These are phyloP conservation scores for Spheniscus mendiculus DNA, from an alignment of 2,113 vertebrate species.

Conservation along the genomic window DNA sequence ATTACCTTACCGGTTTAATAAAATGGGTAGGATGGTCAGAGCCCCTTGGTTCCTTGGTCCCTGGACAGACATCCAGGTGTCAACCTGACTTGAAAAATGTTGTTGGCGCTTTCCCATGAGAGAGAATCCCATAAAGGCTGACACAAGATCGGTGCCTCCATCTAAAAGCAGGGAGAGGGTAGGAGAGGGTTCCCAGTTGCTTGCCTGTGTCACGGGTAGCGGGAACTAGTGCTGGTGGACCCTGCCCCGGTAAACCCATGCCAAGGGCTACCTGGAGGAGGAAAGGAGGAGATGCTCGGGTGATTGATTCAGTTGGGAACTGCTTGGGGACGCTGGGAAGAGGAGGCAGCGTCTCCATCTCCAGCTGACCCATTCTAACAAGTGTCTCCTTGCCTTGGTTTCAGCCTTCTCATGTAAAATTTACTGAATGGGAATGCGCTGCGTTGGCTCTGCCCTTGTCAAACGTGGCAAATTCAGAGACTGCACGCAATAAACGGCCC, in stretches of 20 bases:
- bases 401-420: background rate
- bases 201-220: background rate
- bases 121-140: background rate
- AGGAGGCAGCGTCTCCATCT: background rate
- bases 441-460: background rate
- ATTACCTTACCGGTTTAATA: conserved; percentile 5
- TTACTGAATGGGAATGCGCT: background rate
- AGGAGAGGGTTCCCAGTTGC: background rate
- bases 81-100: background rate
- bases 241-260: background rate
- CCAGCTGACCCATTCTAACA: background rate
- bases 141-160: no score
- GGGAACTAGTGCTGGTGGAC: background rate
- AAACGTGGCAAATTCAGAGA: no score
- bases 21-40: background rate
- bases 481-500: fast-evolving
- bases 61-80: background rate
- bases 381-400: background rate
- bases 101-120: background rate
- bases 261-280: background rate
- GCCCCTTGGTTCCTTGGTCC: background rate
- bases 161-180: background rate
- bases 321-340: no score
- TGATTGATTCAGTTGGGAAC: background rate
- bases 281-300: background rate